Base-by-base conservation (phyloP, 2,113 vertebrate genomes). In the Lathamus discolor region DNA sequence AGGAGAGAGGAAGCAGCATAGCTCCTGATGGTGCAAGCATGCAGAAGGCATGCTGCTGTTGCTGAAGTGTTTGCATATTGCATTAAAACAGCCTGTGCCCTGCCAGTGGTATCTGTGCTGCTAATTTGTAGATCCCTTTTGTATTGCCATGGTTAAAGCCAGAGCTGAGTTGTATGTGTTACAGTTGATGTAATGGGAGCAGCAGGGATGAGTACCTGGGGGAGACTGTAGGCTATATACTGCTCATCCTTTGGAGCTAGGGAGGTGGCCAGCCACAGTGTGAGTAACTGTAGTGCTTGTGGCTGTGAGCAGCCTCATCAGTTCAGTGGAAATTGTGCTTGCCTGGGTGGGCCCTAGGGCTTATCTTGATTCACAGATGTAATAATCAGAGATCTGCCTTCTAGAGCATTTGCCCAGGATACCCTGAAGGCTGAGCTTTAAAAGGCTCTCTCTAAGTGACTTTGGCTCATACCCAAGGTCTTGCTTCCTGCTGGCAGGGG, bases 1-100 rank as follows among this genome's bases (percentile, higher is more conserved):
- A 13, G 10, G 37, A 11, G 7, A 17, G n/a, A 6, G 10, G 57
- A n/a, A 52, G 43, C 73, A 37, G 54, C 7, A 1, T 4, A 5
- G 33, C 13, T 62, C n/a, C 54, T 13, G 17, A 2, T n/a, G 13
- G 16, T 8, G 8, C 35, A 11, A 4, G 5, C 5, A 1, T 17
- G 51, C 44, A 46, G 81, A 44, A 44, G n/a, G 10, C 33, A 11
- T 5, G 18, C 7, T 55, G 37, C 52, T 51, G n/a, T 22, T 70
- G 68, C 67, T 25, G 57, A 51, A 39, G 6, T 4, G 20, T 49
- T 69, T 28, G 29, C 3, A 6, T 54, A 7, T 44, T 29, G 29
- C 7, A 1, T 43, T 74, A 11, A 29, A 27, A 31, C 31, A 39
- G 43, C 49, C 12, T 7, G 4, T 44, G 68, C 48, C 77, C 62